Percentiles rank a stretch among this genome's conserved stretches.
These are phyloP conservation scores for Peromyscus leucopus DNA, from an alignment of 2,113 vertebrate genomes.

Conservation along the genomic window DNA sequence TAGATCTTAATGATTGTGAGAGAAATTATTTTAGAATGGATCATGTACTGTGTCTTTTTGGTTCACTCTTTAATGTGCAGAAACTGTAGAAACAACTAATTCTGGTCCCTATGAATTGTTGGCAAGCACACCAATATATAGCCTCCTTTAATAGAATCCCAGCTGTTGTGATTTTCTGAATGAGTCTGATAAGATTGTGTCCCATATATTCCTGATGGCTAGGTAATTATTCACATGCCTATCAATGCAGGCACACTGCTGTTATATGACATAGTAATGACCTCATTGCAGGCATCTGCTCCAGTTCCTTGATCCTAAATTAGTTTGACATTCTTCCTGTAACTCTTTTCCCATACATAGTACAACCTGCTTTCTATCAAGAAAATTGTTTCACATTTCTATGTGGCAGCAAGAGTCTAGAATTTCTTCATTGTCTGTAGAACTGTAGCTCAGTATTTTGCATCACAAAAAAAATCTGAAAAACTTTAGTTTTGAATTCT, in stretches of 20 bases:
- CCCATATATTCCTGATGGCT: slow-evolving; percentile 73
- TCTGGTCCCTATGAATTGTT: slow-evolving; percentile 74
- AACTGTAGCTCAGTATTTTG: background rate
- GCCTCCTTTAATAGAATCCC: slow-evolving; percentile 71
- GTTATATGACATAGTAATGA: background rate
- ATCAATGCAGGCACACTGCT: background rate
- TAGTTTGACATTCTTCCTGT: slow-evolving; percentile 38
- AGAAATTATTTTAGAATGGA: slow-evolving; percentile 79
- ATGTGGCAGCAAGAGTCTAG: background rate
- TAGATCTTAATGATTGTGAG: slow-evolving; percentile 63
- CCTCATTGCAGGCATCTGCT: slow-evolving; percentile 15
- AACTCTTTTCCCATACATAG: slow-evolving; percentile 29
- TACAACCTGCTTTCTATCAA: slow-evolving; percentile 39
- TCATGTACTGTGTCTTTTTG: slow-evolving; percentile 69
- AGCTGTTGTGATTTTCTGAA: slow-evolving; percentile 67
- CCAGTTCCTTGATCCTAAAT: slow-evolving; percentile 48
- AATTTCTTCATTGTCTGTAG: slow-evolving; percentile 21
- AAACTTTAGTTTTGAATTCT: background rate
- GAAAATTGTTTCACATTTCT: background rate
- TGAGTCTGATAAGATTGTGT: slow-evolving; percentile 67
- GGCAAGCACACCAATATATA: slow-evolving; percentile 63
- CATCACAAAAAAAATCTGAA: slow-evolving; percentile 4
- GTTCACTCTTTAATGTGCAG: slow-evolving; percentile 68
- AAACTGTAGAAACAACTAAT: slow-evolving; percentile 79
- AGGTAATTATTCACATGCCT: background rate